phyloP scores from a whole-genome alignment of 2,888 invertebrate species.

The Cryptocheilus praepositus region DNA sequence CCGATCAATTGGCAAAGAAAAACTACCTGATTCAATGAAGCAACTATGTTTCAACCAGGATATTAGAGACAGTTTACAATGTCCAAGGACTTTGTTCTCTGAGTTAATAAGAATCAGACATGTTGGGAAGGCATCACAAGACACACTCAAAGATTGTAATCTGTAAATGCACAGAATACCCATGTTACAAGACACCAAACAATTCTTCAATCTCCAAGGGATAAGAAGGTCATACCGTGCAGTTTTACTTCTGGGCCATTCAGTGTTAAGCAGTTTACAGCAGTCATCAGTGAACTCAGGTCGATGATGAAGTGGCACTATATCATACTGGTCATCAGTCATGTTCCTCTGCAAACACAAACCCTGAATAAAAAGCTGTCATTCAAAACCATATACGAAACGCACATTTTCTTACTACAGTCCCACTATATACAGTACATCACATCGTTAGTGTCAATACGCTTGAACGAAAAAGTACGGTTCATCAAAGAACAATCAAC shows the following conservation, averaged over 20 bases:
- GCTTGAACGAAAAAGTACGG: too few relatives aligned
- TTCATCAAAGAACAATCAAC: too few relatives aligned
- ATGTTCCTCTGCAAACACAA: constrained; percentile 29
- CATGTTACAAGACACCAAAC: background rate
- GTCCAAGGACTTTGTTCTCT: constrained; percentile 80
- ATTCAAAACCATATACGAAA: background rate
- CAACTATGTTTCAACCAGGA: constrained; percentile 83
- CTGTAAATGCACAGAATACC: constrained; percentile 60
- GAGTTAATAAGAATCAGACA: constrained; percentile 82
- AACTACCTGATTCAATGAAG: constrained; percentile 83
- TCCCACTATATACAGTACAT: too few relatives aligned
- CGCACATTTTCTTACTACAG: background rate
- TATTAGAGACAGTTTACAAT: constrained; percentile 86
- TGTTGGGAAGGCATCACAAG: constrained; percentile 84
- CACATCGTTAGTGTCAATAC: too few relatives aligned
- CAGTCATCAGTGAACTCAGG: constrained; percentile 84
- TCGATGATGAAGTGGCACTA: constrained; percentile 84
- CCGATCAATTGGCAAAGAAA: background rate
- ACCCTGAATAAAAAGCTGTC: background rate
- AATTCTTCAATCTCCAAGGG: background rate
- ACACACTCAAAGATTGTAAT: constrained; percentile 84
- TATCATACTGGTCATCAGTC: constrained; percentile 67
- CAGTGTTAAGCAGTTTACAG: constrained; percentile 87
- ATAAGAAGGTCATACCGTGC: constrained; percentile 78
- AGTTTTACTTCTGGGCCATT: constrained; percentile 90